Conservation (phyloP, 2,888 invertebrate genomes). For the Ichneumoninae sp. region DNA sequence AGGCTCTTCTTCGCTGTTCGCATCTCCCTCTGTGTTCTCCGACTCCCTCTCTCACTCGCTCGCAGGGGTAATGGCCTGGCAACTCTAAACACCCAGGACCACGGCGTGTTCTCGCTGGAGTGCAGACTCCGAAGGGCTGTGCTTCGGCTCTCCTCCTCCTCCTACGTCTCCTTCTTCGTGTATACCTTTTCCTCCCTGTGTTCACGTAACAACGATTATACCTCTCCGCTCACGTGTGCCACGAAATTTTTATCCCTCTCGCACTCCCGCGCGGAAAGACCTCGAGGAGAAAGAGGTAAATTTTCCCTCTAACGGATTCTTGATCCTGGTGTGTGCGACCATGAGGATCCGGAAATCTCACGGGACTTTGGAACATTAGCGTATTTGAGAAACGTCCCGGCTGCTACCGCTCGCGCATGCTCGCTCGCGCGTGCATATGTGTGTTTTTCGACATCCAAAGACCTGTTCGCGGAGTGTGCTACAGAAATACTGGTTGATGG, state of each 20-base stretch:
- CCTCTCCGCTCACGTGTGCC: conserved; percentile 26
- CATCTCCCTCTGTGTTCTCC: conserved; percentile 1
- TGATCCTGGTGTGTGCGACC: conserved; percentile 29
- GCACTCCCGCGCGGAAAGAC: not conserved
- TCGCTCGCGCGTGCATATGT: not conserved
- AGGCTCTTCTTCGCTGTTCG: conserved; percentile 28
- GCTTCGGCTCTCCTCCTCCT: conserved; percentile 15
- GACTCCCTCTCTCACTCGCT: conserved; percentile 1
- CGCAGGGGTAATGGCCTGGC: conserved; percentile 57
- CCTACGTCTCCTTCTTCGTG: conserved; percentile 11
- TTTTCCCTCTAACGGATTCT: conserved; percentile 61
- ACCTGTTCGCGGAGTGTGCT: not conserved
- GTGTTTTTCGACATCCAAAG: conserved; percentile 23
- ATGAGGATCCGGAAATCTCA: conserved; percentile 53
- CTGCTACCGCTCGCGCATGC: not conserved
- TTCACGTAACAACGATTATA: conserved; percentile 47
- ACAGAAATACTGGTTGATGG: not conserved
- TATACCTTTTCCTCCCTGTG: conserved; percentile 33
- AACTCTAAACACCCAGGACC: conserved; percentile 50
- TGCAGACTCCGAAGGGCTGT: conserved; percentile 37
- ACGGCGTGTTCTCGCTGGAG: conserved; percentile 31
- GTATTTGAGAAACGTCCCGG: conserved; percentile 33
- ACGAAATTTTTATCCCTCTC: conserved; percentile 36
- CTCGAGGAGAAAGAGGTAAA: conserved; percentile 18
- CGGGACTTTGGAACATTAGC: conserved; percentile 26